Conservation (phyloP, 2,888 invertebrate genomes). For the Rhodophaea formosa region DNA sequence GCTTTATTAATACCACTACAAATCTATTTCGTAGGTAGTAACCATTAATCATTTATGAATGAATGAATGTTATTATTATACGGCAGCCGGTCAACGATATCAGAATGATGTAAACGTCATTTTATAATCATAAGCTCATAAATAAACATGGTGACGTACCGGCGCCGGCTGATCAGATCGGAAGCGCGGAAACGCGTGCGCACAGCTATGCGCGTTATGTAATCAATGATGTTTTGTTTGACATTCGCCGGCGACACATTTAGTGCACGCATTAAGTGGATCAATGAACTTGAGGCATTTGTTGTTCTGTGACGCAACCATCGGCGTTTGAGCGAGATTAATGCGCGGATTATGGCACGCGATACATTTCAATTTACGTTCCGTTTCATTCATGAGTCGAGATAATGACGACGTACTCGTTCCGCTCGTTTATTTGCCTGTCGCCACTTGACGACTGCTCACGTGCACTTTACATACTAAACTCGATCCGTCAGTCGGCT, state of each 20-base stretch:
- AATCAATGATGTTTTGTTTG: constrained; percentile 79
- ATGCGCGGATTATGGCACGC: constrained; percentile 81
- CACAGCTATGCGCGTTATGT: constrained; percentile 60
- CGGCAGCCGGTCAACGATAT: constrained; percentile 74
- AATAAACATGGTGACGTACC: constrained; percentile 76
- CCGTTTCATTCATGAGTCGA: constrained; percentile 77
- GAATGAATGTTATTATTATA: constrained; percentile 74
- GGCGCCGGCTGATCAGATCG: constrained; percentile 32
- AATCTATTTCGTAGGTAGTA: constrained; percentile 76
- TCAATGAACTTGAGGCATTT: constrained; percentile 80
- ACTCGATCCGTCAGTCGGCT: constrained; percentile 35
- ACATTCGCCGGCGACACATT: constrained; percentile 78
- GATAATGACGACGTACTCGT: constrained; percentile 72
- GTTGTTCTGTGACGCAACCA: constrained; percentile 73
- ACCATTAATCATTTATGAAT: constrained; percentile 76
- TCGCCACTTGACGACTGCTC: constrained; percentile 45
- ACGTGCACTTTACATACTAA: constrained; percentile 47
- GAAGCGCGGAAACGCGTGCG: constrained; percentile 46
- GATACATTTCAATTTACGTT: constrained; percentile 80
- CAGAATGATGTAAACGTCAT: constrained; percentile 75
- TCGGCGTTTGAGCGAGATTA: constrained; percentile 80
- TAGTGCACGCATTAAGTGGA: constrained; percentile 77
- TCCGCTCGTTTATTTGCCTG: constrained; percentile 66
- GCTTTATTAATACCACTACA: constrained; percentile 70
- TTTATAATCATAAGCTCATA: constrained; percentile 79